Conservation (phyloP, 64 coral and sea anemone species). For the Montipora efflorescens region DNA sequence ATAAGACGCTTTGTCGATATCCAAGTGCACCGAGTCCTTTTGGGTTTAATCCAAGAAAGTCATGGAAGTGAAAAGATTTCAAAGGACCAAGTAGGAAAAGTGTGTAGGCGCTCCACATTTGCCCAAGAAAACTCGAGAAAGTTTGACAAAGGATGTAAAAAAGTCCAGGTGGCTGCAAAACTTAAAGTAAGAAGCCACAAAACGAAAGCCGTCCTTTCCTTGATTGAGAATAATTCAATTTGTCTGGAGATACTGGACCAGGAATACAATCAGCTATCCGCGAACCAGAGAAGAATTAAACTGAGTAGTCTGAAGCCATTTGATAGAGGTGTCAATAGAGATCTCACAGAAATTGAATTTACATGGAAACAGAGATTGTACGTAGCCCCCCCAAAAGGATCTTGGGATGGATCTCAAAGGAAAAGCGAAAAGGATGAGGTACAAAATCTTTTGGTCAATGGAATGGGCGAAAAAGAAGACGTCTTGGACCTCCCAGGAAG, state of each 20-base stretch:
- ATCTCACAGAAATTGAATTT: background rate
- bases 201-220: conserved; percentile 7
- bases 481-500: background rate
- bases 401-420: background rate
- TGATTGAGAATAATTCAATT: background rate
- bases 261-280: conserved; percentile 6
- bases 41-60: background rate
- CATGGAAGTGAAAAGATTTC: too few species aligned
- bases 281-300: conserved; percentile 44
- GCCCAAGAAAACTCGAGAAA: conserved; percentile 59
- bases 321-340: too few species aligned
- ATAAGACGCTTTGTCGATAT: conserved; percentile 90
- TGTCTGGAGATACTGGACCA: background rate
- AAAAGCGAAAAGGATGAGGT: background rate
- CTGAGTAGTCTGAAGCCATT: conserved; percentile 16
- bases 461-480: background rate
- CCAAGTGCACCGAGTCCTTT: conserved; percentile 68
- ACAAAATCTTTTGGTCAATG: background rate
- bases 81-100: conserved; percentile 34
- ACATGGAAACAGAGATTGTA: conserved; percentile 32
- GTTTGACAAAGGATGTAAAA: conserved; percentile 78
- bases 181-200: conserved; percentile 40
- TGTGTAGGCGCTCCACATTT: conserved; percentile 82
- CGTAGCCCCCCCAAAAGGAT: background rate
- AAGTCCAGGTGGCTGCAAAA: conserved; percentile 51